phyloP scores from a whole-genome alignment of 2,113 vertebrate species.

The Crotalus horridus region DNA sequence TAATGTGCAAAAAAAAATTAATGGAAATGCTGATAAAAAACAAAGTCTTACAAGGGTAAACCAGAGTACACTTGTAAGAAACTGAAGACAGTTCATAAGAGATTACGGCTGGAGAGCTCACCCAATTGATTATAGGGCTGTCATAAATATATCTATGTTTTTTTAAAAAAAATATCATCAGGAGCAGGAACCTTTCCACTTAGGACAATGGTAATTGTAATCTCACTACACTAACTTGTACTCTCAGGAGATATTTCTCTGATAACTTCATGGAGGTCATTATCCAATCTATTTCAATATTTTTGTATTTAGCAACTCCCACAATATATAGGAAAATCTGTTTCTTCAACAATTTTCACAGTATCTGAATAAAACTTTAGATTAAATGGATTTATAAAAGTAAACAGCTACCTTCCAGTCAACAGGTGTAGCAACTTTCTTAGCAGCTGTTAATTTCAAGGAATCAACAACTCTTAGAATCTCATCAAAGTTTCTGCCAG shows the following conservation, averaged over 20 bases:
- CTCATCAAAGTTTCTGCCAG: slow-evolving; percentile 94
- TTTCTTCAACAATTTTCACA: neutral
- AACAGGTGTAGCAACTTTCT: slow-evolving; percentile 92
- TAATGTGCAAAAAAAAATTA: neutral
- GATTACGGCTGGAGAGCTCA: neutral
- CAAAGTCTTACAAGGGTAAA: neutral
- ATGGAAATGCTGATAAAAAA: neutral
- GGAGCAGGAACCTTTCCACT: neutral
- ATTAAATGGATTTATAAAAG: neutral
- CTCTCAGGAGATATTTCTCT: neutral
- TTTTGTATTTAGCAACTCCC: neutral
- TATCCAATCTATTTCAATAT: neutral
- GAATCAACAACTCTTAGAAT: slow-evolving; percentile 90
- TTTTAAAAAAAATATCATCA: neutral
- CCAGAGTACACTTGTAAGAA: neutral
- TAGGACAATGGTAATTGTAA: neutral
- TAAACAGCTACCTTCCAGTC: slow-evolving; percentile 90
- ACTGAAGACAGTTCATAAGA: neutral
- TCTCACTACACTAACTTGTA: neutral
- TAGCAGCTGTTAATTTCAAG: slow-evolving; percentile 88
- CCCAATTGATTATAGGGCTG: neutral
- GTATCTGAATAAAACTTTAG: neutral
- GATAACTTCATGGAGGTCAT: neutral
- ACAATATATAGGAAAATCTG: neutral
- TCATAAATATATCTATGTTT: neutral